A percentile compares a stretch with the other conserved stretches of the same genome.
Evolutionary conservation across 2,797 vertebrate species (phyloP).

Genomic region (Oreochromis mossambicus): DNA sequence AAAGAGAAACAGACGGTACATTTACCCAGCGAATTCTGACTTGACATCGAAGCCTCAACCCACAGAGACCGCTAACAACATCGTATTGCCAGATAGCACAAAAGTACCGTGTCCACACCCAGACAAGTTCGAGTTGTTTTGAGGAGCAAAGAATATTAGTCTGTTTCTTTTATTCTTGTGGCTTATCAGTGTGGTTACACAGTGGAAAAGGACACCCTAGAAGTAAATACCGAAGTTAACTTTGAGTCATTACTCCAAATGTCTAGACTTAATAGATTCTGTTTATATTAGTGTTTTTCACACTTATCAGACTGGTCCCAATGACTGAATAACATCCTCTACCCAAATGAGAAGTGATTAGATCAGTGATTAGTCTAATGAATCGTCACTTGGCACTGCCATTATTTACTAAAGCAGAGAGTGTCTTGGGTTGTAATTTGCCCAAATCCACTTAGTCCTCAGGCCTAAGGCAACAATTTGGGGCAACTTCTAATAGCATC

Average conservation of each 20-base stretch:
- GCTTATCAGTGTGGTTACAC: background rate
- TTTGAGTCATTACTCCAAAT: constrained; percentile 9
- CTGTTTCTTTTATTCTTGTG: background rate
- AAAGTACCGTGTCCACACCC: accelerated
- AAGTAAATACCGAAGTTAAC: constrained; percentile 7
- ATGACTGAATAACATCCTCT: constrained; percentile 8
- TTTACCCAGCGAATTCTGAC: background rate
- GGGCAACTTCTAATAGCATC: background rate
- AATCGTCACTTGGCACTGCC: constrained; percentile 28
- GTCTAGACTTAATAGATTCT: constrained; percentile 13
- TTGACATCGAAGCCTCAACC: background rate
- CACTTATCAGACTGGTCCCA: constrained; percentile 8
- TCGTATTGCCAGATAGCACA: background rate
- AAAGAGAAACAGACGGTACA: background rate
- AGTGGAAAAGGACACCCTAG: background rate
- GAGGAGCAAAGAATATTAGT: background rate
- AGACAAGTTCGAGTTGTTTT: background rate
- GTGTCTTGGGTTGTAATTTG: background rate
- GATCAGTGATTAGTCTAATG: constrained; percentile 42
- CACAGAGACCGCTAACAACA: background rate
- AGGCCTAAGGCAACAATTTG: background rate
- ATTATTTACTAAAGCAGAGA: constrained; percentile 29
- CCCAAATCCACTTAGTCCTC: constrained; percentile 9
- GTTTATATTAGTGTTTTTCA: constrained; percentile 14
- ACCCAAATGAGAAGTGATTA: constrained; percentile 42